These are phyloP conservation scores for Hemistola chrysoprasaria DNA, from an alignment of 2,888 invertebrate species.

Conservation along the genomic window DNA sequence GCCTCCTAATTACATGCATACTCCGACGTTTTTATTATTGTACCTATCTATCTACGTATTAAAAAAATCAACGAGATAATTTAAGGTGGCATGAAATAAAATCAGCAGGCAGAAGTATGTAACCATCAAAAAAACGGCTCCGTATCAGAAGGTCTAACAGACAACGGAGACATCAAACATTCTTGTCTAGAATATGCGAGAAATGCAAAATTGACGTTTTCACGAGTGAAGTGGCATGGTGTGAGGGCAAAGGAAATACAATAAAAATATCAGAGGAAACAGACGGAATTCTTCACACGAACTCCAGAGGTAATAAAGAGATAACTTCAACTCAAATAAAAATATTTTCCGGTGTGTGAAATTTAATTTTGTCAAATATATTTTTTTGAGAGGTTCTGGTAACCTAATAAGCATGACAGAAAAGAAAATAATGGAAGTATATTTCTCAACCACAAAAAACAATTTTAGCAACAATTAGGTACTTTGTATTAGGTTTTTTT, in stretches of 20 bases:
- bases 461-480: too few relatives aligned
- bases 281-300: conserved; percentile 42
- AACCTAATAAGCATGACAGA: too few relatives aligned
- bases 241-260: conserved; percentile 52
- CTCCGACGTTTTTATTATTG: too few relatives aligned
- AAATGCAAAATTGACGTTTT: conserved; percentile 76
- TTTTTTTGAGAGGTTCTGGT: background rate
- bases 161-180: conserved; percentile 54
- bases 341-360: conserved; percentile 9
- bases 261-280: conserved; percentile 54
- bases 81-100: too few relatives aligned
- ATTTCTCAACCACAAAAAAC: too few relatives aligned
- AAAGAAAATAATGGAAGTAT: too few relatives aligned
- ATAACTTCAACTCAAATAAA: conserved; percentile 17
- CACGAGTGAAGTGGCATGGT: conserved; percentile 63
- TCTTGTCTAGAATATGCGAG: conserved; percentile 51
- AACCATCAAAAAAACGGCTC: too few relatives aligned
- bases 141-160: conserved; percentile 18
- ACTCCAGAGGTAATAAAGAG: conserved; percentile 16
- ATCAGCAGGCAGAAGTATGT: too few relatives aligned
- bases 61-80: too few relatives aligned
- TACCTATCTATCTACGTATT: too few relatives aligned
- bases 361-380: background rate
- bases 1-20: too few relatives aligned
- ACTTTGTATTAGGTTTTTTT: too few relatives aligned